phyloP scores from a whole-genome alignment of 2,797 vertebrate genomes.

The Echiichthys vipera region DNA sequence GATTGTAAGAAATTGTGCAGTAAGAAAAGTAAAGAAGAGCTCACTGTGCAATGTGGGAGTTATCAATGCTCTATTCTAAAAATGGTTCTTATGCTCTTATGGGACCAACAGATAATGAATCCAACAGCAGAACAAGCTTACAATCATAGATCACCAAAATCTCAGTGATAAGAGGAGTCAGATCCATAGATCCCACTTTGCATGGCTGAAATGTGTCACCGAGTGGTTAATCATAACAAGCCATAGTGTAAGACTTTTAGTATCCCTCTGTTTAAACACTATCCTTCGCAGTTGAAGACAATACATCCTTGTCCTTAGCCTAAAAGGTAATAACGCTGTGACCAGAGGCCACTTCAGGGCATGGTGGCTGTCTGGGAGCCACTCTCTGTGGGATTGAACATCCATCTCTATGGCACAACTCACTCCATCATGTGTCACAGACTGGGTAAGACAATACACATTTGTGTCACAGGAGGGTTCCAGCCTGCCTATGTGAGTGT shows the following conservation, averaged over 20 bases:
- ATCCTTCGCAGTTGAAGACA: slow-evolving; percentile 48
- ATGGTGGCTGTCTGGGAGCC: slow-evolving; percentile 70
- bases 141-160: slow-evolving; percentile 11
- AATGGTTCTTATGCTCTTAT: slow-evolving; percentile 2
- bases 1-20: slow-evolving; percentile 21
- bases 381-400: slow-evolving; percentile 73
- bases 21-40: slow-evolving; percentile 9
- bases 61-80: slow-evolving; percentile 24
- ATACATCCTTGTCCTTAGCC: slow-evolving; percentile 61
- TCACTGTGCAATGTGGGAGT: slow-evolving; percentile 11
- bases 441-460: slow-evolving; percentile 67
- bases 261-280: slow-evolving; percentile 55
- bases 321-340: slow-evolving; percentile 60
- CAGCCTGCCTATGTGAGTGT: slow-evolving; percentile 21
- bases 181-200: slow-evolving; percentile 4
- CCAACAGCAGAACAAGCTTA: slow-evolving; percentile 12
- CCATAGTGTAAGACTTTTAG: slow-evolving; percentile 29
- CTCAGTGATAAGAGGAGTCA: slow-evolving; percentile 10
- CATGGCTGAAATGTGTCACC: slow-evolving; percentile 18
- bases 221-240: slow-evolving; percentile 29
- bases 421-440: slow-evolving; percentile 78
- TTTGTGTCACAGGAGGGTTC: slow-evolving; percentile 45
- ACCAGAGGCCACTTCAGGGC: slow-evolving; percentile 56
- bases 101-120: slow-evolving; percentile 19
- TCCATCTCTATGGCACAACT: slow-evolving; percentile 72